These are phyloP conservation scores for Salvator merianae DNA, from an alignment of 2,113 vertebrate species.

Conservation along the genomic window DNA sequence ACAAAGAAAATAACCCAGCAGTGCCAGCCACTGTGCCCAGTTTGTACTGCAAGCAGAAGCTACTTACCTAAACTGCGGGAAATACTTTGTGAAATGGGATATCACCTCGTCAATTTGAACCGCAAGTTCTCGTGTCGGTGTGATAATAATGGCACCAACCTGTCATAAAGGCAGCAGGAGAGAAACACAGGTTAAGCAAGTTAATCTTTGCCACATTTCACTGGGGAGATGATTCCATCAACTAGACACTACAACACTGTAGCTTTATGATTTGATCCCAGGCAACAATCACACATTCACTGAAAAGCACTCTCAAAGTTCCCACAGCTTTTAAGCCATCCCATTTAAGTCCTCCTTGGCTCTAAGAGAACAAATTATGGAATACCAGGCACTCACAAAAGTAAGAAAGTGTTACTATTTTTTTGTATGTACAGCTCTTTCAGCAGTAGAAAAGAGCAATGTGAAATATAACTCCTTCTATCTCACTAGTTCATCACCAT, in stretches of 20 bases:
- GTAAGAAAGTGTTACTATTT: neutral
- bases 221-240: too few relatives aligned
- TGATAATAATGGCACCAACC: slow-evolving; percentile 93
- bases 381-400: neutral
- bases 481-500: neutral
- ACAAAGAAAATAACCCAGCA: neutral
- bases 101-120: slow-evolving; percentile 93
- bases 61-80: slow-evolving; percentile 88
- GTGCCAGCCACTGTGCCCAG: neutral
- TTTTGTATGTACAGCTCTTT: neutral
- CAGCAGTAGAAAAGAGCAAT: neutral
- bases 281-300: neutral
- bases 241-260: neutral
- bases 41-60: neutral
- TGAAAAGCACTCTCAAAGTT: neutral
- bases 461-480: neutral
- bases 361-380: neutral
- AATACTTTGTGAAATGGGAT: slow-evolving; percentile 81
- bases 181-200: neutral
- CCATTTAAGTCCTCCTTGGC: neutral
- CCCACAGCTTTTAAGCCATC: neutral
- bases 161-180: slow-evolving; percentile 25
- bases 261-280: neutral
- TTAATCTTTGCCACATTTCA: too few relatives aligned
- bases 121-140: slow-evolving; percentile 92